Base-by-base conservation (phyloP, 2,888 invertebrate species). In the Lottia gigantea region DNA sequence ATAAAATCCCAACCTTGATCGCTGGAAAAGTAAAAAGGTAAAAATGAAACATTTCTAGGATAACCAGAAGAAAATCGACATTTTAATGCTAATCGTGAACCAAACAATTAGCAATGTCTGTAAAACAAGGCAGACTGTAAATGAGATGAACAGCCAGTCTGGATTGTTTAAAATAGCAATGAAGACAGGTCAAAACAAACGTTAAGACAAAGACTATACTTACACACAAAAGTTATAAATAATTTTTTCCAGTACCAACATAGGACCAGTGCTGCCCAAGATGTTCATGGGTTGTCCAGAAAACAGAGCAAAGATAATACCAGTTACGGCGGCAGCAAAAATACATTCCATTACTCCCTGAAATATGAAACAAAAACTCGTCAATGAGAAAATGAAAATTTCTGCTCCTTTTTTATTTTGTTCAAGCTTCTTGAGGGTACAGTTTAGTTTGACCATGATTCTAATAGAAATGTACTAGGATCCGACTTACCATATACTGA, bases 151-250 rank as follows among this genome's bases (percentile, higher is more conserved):
- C 40, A 11, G 40, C 11, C 11, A 15, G 14, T 25, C 6, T 15
- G 12, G 25, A 8, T 26, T 23, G 2, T 7, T 46, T 1, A 46
- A 46, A n/a, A 63, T 31, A 47, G 1, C 1, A 46, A 46, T 49
- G 15, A 16, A 16, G 15, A 6, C 15, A 6, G n/a, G n/a, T n/a
- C n/a, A n/a, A n/a, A n/a, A n/a, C n/a, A 16, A 8, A 26, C 12
- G 11, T n/a, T 40, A 1, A 23, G 63, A 14, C 2, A 55, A 26
- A 23, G 45, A 12, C 25, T 63, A n/a, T n/a, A 88, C 91, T 88
- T 85, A 92, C 92, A 91, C 91, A 91, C 97, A 97, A 90, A 98
- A 95, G 85, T 96, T 95, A 88, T 92, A 97, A 67, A 98, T 94
- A 83, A 98, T 98, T 15, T 96, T 96, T 90, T 90, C 90, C 76